Percentiles rank a stretch among this genome's conserved stretches.
phyloP scores from a whole-genome alignment of 2,888 invertebrate genomes.

The Caenorhabditis afra region DNA sequence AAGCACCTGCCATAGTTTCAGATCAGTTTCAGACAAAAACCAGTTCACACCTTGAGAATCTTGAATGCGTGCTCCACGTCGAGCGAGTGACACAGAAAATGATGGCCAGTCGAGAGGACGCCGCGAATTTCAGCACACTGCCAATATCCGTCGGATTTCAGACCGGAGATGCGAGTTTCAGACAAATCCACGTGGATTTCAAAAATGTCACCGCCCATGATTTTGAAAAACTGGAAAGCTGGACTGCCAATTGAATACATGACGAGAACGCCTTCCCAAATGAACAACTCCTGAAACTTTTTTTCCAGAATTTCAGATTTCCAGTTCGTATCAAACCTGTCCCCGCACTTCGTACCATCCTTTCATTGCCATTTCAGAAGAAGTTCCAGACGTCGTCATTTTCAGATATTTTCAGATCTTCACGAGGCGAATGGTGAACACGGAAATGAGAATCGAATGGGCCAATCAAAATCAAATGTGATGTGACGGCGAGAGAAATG shows the following conservation, averaged over 20 bases:
- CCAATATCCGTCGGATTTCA: constrained; percentile 52
- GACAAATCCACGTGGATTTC: constrained; percentile 5
- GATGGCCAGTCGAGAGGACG: constrained; percentile 5
- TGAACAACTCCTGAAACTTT: constrained; percentile 10
- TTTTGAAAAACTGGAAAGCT: constrained; percentile 9
- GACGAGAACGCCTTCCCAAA: constrained; percentile 18
- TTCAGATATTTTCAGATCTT: neutral
- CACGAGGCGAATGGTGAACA: neutral
- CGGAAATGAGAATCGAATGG: neutral
- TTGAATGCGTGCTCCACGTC: constrained; percentile 23
- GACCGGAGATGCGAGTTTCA: neutral
- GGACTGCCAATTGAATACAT: too few relatives aligned
- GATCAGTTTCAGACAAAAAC: neutral
- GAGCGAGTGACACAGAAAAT: constrained; percentile 47
- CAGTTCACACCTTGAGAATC: constrained; percentile 28
- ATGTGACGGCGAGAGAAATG: neutral
- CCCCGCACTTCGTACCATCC: constrained; percentile 19
- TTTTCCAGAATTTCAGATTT: neutral
- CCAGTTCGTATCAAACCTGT: neutral
- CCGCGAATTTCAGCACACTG: constrained; percentile 49
- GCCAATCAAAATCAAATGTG: constrained; percentile 2
- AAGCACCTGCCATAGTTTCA: constrained; percentile 7
- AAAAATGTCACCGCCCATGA: constrained; percentile 13
- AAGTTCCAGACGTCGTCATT: neutral
- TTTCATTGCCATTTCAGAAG: constrained; percentile 5